A percentile compares a stretch with the other conserved stretches of the same genome.
Conservation (phyloP, 1,140 invertebrate genomes). For the Asbolus verrucosus region DNA sequence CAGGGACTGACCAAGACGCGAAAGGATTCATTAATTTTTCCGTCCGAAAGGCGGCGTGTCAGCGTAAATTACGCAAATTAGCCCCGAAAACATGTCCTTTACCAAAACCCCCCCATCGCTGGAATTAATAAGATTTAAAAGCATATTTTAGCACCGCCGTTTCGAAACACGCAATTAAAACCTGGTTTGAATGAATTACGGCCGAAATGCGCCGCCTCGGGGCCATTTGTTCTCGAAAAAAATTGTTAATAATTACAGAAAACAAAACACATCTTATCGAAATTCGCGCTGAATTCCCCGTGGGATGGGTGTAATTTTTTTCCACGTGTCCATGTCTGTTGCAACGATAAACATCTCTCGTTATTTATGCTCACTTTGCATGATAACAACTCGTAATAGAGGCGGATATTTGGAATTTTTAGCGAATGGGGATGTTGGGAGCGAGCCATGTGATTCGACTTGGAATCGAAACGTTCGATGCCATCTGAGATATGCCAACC, state of each 20-base stretch:
- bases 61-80: background rate
- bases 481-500: background rate
- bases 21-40: too few relatives aligned
- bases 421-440: background rate
- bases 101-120: background rate
- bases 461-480: conserved; percentile 34
- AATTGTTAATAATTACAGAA: conserved; percentile 24
- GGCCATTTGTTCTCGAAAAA: conserved; percentile 7
- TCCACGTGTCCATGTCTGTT: conserved; percentile 32
- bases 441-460: conserved; percentile 4
- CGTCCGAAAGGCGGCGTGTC: too few relatives aligned
- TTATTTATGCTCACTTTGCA: conserved; percentile 38
- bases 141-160: conserved; percentile 12
- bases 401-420: conserved; percentile 30
- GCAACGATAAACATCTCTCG: conserved; percentile 33
- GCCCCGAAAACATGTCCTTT: conserved; percentile 1
- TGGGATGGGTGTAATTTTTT: conserved; percentile 4
- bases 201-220: background rate
- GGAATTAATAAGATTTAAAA: conserved; percentile 25
- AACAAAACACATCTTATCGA: conserved; percentile 23
- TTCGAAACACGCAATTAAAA: conserved; percentile 4
- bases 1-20: too few relatives aligned
- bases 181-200: conserved; percentile 3
- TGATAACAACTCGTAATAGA: conserved; percentile 20
- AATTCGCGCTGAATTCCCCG: conserved; percentile 9